These are phyloP conservation scores for Sepioteuthis lessoniana DNA, from an alignment of 2,888 invertebrate genomes.

Conservation along the genomic window DNA sequence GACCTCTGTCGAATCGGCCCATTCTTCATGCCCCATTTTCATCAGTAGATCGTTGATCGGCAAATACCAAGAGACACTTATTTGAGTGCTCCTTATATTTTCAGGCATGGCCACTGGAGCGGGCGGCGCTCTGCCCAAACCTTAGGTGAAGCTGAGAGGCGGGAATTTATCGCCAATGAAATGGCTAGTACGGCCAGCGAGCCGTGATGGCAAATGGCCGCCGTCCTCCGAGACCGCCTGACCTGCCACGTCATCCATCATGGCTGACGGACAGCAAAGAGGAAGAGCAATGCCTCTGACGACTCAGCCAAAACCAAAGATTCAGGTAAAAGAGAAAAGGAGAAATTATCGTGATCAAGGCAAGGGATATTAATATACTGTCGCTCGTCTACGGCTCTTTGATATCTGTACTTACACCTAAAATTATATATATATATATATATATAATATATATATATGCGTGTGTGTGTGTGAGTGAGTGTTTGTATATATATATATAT, in stretches of 20 bases:
- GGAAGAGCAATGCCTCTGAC: slow-evolving; percentile 3
- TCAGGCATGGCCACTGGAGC: slow-evolving; percentile 40
- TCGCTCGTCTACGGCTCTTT: not conserved
- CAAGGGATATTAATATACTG: not conserved
- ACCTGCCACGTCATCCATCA: slow-evolving; percentile 46
- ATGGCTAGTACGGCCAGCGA: slow-evolving; percentile 40
- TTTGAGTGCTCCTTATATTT: slow-evolving; percentile 45
- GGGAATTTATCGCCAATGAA: slow-evolving; percentile 47
- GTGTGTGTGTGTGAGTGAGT: not conserved
- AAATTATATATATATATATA: not conserved
- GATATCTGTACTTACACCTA: not conserved
- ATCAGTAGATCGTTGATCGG: slow-evolving; percentile 44
- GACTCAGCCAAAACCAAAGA: not conserved
- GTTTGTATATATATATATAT: not conserved
- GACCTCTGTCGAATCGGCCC: slow-evolving; percentile 40
- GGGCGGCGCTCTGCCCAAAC: slow-evolving; percentile 15
- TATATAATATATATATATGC: not conserved
- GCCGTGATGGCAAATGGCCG: slow-evolving; percentile 45
- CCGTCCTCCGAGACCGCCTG: slow-evolving; percentile 4
- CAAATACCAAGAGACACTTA: slow-evolving; percentile 38
- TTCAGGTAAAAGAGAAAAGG: not conserved
- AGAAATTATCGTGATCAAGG: not conserved
- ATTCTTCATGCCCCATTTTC: slow-evolving; percentile 46
- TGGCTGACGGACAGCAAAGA: slow-evolving; percentile 34
- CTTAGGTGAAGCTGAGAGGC: not conserved